Conservation (phyloP, 30 jellyfish, hydroid and myxozoan species). For the Catostylus mosaicus region DNA sequence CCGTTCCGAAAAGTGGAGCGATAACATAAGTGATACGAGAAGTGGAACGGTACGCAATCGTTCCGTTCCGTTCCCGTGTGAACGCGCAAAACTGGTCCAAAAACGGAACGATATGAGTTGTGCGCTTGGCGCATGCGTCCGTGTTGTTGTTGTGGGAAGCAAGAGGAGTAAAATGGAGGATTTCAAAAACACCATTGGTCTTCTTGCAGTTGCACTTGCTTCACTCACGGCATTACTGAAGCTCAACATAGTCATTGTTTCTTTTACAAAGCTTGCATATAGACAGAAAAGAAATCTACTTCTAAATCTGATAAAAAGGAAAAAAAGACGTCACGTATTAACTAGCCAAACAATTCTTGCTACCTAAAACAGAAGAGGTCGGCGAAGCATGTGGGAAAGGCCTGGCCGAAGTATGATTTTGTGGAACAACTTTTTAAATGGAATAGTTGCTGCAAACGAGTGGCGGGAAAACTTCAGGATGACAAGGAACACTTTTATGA, state of each 20-base stretch:
- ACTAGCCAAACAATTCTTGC: no score
- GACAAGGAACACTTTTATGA: slow-evolving; percentile 18
- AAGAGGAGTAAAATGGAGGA: not conserved
- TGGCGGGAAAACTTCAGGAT: slow-evolving; percentile 64
- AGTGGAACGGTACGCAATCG: slow-evolving; percentile 6
- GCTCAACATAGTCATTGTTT: slow-evolving; percentile 31
- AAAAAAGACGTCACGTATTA: not conserved
- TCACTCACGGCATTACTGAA: slow-evolving; percentile 38
- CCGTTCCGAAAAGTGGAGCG: slow-evolving; percentile 11
- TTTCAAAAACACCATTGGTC: not conserved
- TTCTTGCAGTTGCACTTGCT: slow-evolving; percentile 26
- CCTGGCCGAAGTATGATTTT: slow-evolving; percentile 27
- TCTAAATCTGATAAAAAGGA: not conserved
- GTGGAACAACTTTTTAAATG: slow-evolving; percentile 47
- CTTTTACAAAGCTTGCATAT: slow-evolving; percentile 23
- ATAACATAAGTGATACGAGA: not conserved
- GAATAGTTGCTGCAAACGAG: slow-evolving; percentile 26
- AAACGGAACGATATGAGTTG: not conserved
- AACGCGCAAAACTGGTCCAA: slow-evolving; percentile 1
- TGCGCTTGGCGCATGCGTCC: slow-evolving; percentile 13
- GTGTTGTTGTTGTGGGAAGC: slow-evolving; percentile 12
- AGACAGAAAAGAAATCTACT: not conserved
- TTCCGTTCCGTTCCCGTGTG: slow-evolving; percentile 17
- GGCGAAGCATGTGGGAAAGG: slow-evolving; percentile 35
- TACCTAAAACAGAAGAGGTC: slow-evolving; percentile 17